A percentile compares a stretch with the other conserved stretches of the same genome.
Conservation (phyloP, 2,113 vertebrate species). For the Trichechus manatus region DNA sequence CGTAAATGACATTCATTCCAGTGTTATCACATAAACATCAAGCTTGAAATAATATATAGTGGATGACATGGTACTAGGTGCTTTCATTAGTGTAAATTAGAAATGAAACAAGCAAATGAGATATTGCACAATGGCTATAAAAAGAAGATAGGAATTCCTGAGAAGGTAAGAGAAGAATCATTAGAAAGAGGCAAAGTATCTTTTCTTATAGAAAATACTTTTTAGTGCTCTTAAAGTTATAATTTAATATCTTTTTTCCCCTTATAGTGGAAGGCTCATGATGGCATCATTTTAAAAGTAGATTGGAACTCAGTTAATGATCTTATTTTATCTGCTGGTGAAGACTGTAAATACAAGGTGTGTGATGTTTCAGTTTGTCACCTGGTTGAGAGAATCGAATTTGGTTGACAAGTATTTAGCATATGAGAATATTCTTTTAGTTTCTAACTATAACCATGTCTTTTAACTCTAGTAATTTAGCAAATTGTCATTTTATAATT, state of each 20-base stretch:
- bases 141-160: not conserved
- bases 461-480: conserved; percentile 20
- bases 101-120: conserved; percentile 15
- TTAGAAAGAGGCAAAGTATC: conserved; percentile 29
- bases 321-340: conserved; percentile 95
- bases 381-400: not conserved
- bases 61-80: conserved; percentile 71
- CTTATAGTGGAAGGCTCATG: conserved; percentile 97
- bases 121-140: not conserved
- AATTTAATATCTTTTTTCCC: conserved; percentile 57
- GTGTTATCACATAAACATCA: conserved; percentile 93
- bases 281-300: conserved; percentile 96
- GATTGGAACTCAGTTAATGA: conserved; percentile 99
- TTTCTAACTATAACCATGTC: not conserved
- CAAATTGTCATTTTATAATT: conserved; percentile 57
- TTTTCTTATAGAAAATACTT: conserved; percentile 31
- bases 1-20: conserved; percentile 88
- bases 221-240: conserved; percentile 27
- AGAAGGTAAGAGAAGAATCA: not conserved
- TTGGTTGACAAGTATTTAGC: not conserved
- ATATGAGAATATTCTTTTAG: conserved; percentile 35
- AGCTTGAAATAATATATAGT: conserved; percentile 92
- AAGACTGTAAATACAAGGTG: conserved; percentile 99
- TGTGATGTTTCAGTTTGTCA: conserved; percentile 37
- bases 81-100: conserved; percentile 15